phyloP scores from a whole-genome alignment of 35 echinoderm and acorn worm genomes.

The Apostichopus japonicus region DNA sequence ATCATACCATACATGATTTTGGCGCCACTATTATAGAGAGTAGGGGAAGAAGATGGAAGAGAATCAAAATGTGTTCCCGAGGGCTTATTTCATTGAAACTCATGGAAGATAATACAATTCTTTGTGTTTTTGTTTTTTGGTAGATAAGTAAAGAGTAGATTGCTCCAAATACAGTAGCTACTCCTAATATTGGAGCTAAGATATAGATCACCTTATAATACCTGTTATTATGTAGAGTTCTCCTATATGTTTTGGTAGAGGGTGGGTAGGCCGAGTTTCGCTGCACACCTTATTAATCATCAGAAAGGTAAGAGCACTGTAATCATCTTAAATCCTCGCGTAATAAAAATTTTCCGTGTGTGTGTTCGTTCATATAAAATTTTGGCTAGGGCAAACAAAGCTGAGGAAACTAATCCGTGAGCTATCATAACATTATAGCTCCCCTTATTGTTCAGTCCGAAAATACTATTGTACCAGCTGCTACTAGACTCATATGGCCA shows the following conservation, averaged over 20 bases:
- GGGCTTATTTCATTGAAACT: neutral
- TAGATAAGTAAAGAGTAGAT: conserved; percentile 61
- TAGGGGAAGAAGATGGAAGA: conserved; percentile 44
- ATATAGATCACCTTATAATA: conserved; percentile 22
- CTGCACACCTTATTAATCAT: conserved; percentile 56
- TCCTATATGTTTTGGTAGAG: conserved; percentile 61
- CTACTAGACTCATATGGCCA: conserved; percentile 77
- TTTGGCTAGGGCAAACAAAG: conserved; percentile 68
- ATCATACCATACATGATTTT: conserved; percentile 14
- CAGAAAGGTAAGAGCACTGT: conserved; percentile 38
- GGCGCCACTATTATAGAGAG: conserved; percentile 50
- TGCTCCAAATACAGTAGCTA: conserved; percentile 49
- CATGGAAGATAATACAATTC: neutral
- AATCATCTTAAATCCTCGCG: conserved; percentile 63
- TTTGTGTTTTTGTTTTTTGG: conserved; percentile 35
- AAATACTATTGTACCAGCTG: conserved; percentile 23
- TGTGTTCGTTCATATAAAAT: conserved; percentile 63
- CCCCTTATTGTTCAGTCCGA: conserved; percentile 53
- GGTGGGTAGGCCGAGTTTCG: conserved; percentile 70
- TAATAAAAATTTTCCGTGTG: conserved; percentile 66
- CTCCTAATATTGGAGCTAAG: conserved; percentile 18
- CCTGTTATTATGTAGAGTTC: conserved; percentile 13
- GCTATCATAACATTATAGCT: conserved; percentile 68
- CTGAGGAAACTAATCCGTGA: conserved; percentile 67
- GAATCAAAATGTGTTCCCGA: conserved; percentile 55